Conservation (phyloP, 2,113 vertebrate genomes). For the Pterocles orientalis region DNA sequence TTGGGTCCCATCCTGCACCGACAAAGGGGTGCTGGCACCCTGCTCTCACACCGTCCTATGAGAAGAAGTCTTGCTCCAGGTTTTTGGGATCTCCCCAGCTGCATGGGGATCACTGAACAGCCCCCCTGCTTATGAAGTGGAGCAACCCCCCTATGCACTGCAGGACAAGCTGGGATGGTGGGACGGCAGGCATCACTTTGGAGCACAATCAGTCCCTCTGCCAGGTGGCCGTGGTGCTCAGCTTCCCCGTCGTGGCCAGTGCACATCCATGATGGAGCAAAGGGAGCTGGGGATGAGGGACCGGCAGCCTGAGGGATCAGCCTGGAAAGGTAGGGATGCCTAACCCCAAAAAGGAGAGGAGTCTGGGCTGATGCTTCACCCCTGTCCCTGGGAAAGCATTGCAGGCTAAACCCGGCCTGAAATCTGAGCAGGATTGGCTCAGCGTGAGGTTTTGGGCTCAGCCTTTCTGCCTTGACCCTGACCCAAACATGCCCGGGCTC, state of each 20-base stretch:
- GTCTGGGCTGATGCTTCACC: not conserved
- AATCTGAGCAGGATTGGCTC: not conserved
- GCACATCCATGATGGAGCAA: not conserved
- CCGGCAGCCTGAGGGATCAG: not conserved
- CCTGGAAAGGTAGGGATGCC: not conserved
- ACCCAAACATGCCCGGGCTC: not conserved
- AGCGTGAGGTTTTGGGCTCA: not conserved
- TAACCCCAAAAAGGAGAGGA: not conserved
- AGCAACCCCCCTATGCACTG: not conserved
- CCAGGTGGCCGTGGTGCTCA: not conserved
- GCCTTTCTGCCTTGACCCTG: not conserved
- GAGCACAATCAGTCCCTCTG: not conserved
- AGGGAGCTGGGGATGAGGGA: not conserved
- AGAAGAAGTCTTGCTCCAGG: not conserved
- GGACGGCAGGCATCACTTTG: not conserved
- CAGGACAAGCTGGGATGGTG: not conserved
- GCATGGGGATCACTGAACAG: not conserved
- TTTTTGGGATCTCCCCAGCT: not conserved
- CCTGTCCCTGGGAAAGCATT: not conserved
- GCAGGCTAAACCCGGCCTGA: not conserved
- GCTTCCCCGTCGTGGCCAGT: fast-evolving
- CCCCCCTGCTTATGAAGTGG: not conserved
- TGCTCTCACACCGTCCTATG: fast-evolving
- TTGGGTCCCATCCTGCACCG: not conserved
- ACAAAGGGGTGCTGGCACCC: not conserved